Conservation (phyloP, 2,113 vertebrate species). For the Progne subis region DNA sequence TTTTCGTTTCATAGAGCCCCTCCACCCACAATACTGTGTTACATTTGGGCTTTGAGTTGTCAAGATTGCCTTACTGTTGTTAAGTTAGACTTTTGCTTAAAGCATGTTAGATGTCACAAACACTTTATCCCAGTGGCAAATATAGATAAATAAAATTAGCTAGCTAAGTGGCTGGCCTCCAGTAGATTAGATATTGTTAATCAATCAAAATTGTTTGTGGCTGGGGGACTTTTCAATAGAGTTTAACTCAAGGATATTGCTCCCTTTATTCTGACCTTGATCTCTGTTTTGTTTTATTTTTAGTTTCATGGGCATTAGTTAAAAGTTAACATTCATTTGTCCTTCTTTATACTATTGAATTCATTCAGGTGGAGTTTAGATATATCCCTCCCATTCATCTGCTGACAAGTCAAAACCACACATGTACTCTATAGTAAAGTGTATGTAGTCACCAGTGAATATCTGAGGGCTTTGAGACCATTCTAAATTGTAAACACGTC, state of each 20-base stretch:
- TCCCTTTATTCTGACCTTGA: background rate
- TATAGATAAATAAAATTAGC: background rate
- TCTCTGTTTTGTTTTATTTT: constrained; percentile 6
- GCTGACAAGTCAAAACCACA: constrained; percentile 15
- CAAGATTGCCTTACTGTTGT: background rate
- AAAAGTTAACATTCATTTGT: constrained; percentile 61
- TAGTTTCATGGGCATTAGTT: constrained; percentile 42
- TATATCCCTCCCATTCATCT: background rate
- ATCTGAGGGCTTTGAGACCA: background rate
- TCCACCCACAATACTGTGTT: background rate
- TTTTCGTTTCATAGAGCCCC: background rate
- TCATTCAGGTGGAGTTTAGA: constrained; percentile 23
- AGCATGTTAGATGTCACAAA: background rate
- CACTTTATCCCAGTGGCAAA: background rate
- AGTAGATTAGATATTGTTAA: background rate
- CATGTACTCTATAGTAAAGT: background rate
- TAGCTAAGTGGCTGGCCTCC: background rate
- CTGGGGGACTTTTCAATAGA: background rate
- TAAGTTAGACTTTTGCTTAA: background rate
- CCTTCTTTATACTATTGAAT: constrained; percentile 48
- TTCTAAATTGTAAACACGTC: background rate
- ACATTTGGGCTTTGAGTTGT: background rate
- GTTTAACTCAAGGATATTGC: background rate
- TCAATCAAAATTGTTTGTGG: background rate
- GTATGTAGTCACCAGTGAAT: constrained; percentile 7